phyloP scores from a whole-genome alignment of 2,113 vertebrate species.

The Perccottus glenii region DNA sequence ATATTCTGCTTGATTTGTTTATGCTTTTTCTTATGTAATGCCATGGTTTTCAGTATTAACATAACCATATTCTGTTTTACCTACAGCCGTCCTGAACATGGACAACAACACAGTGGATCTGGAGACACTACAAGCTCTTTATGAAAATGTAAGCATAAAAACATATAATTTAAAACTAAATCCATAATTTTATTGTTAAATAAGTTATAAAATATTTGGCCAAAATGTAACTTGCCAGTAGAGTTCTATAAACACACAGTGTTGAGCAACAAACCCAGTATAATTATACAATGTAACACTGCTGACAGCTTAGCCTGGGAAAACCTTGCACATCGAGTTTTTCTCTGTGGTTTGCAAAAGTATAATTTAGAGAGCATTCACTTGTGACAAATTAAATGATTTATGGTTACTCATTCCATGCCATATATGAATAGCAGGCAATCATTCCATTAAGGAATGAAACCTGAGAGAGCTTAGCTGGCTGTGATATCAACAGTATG shows the following conservation, averaged over 20 bases:
- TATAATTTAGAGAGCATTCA: slow-evolving; percentile 58
- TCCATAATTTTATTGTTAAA: slow-evolving; percentile 26
- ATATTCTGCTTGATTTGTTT: slow-evolving; percentile 15
- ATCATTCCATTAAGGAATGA: slow-evolving; percentile 62
- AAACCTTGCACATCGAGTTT: slow-evolving; percentile 33
- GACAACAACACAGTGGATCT: slow-evolving; percentile 95
- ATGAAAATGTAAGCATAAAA: slow-evolving; percentile 93
- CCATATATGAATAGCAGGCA: slow-evolving; percentile 54
- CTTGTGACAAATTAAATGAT: slow-evolving; percentile 63
- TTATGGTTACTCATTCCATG: slow-evolving; percentile 61
- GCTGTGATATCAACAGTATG: slow-evolving; percentile 47
- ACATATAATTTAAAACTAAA: slow-evolving; percentile 11
- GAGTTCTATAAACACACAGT: slow-evolving; percentile 45
- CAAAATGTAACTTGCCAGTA: slow-evolving; percentile 33
- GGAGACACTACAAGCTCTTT: slow-evolving; percentile 96
- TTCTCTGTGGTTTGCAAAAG: slow-evolving; percentile 48
- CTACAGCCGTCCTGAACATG: slow-evolving; percentile 93
- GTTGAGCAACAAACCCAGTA: slow-evolving; percentile 50
- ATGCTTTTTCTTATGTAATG: no score
- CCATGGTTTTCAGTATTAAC: slow-evolving; percentile 11
- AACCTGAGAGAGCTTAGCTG: slow-evolving; percentile 37
- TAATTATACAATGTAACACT: slow-evolving; percentile 53
- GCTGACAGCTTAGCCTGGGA: slow-evolving; percentile 48
- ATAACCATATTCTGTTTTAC: slow-evolving; percentile 53
- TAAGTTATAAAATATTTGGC: slow-evolving; percentile 23